Evolutionary conservation across 2,113 vertebrate species (phyloP).

Genomic region (Vulpes vulpes): DNA sequence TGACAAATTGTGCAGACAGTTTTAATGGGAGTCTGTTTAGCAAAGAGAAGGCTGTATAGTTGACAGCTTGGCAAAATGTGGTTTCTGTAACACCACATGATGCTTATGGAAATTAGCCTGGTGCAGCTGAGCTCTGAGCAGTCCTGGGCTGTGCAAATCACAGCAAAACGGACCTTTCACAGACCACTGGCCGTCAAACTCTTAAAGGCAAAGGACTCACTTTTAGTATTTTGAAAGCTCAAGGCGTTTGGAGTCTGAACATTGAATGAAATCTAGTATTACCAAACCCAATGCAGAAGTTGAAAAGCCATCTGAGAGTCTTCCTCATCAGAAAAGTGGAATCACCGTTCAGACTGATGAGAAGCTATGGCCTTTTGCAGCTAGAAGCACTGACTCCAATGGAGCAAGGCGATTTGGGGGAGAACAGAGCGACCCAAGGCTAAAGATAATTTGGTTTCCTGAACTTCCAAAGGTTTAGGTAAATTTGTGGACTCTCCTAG

Average conservation of each 20-base stretch:
- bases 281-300: not conserved
- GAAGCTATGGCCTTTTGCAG: not conserved
- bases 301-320: not conserved
- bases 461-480: not conserved
- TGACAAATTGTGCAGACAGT: conserved; percentile 95
- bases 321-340: not conserved
- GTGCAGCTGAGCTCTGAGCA: conserved; percentile 91
- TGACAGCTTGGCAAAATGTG: conserved; percentile 96
- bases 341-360: not conserved
- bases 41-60: conserved; percentile 93
- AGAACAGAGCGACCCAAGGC: not conserved
- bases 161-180: conserved; percentile 84
- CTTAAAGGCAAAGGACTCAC: conserved; percentile 83
- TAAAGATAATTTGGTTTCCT: not conserved
- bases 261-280: not conserved
- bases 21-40: conserved; percentile 96
- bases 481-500: not conserved
- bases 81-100: conserved; percentile 94
- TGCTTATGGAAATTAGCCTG: conserved; percentile 94
- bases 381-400: not conserved
- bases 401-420: not conserved
- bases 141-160: conserved; percentile 87
- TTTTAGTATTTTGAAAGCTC: conserved; percentile 56
- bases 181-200: conserved; percentile 67
- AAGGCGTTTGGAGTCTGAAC: not conserved